Evolutionary conservation across 2,797 vertebrate genomes (phyloP), one percentile per base, ranked within the genome.

Genomic region (Phalloptychus januarius): DNA sequence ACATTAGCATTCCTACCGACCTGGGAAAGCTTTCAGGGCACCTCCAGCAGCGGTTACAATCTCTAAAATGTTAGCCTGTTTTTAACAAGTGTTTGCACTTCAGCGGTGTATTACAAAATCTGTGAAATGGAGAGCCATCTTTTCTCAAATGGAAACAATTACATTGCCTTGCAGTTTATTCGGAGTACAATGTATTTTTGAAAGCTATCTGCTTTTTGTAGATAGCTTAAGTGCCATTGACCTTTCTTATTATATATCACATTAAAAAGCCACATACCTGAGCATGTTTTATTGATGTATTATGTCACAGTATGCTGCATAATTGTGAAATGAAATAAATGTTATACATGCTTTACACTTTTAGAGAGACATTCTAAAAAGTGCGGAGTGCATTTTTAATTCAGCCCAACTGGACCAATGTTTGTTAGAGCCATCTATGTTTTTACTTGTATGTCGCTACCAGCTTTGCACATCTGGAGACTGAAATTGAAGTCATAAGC

Each of bases 1-100:
- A 70, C 77, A 87, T 89, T 87, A 85, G 82, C 83, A 86, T 89
- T 88, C 86, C 75, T 75, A 40, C 74, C 69, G 20, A 63, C 80
- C 4, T 52, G 31, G 70, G 48, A 61, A 42, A 71, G 74, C 71
- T 77, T 45, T 42, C 54, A 5, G 58, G 75, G 77, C 20, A 7
- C 75, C 72, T 73, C 36, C 79, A 50, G 63, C 42, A 54, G 72
- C 25, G 79, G 74, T 81, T 16, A 63, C 80, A 79, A 81, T 81
- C 81, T 80, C 44, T 42, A 25, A 83, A 78, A 81, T 7, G 69
- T 79, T 58, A 11, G 74, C 76, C 76, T 70, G 76, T 76, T 85
- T 87, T 80, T 63, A 75, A 81, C 48, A 70, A 74, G 78, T 71
- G 73, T 82, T 87, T 88, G 75, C 33, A 28, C 82, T 78, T 75